These are phyloP conservation scores for Morinoia aosen DNA, from an alignment of 2,888 invertebrate genomes.

Conservation along the genomic window DNA sequence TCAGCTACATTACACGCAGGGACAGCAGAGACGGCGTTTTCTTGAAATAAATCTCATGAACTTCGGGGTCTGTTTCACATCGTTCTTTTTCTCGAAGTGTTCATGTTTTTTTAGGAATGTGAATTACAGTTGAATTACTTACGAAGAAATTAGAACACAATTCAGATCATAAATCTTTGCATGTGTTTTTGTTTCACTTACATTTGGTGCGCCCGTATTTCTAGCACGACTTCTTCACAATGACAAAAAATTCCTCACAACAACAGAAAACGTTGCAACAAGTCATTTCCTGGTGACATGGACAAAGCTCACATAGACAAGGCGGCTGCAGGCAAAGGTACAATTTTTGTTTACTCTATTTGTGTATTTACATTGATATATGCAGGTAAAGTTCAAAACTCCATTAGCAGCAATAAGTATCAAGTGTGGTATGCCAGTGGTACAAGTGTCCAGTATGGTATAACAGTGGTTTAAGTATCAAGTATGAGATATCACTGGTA, in stretches of 20 bases:
- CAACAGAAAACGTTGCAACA: neutral
- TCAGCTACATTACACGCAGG: neutral
- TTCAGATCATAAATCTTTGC: neutral
- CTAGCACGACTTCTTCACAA: neutral
- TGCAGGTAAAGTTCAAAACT: neutral
- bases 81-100: neutral
- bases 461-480: no score
- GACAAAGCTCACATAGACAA: neutral
- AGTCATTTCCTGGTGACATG: neutral
- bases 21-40: neutral
- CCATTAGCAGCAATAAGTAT: neutral
- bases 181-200: neutral
- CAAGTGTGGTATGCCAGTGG: neutral
- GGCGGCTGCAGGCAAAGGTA: neutral
- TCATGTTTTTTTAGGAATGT: no score
- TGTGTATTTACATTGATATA: no score
- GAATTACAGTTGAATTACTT: neutral
- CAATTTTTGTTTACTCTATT: neutral
- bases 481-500: no score
- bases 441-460: no score
- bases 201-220: neutral
- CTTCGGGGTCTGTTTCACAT: neutral
- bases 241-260: neutral
- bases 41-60: neutral
- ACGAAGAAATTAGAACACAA: neutral